These are phyloP conservation scores for Molossus molossus DNA, from an alignment of 2,797 vertebrate species.

Conservation along the genomic window DNA sequence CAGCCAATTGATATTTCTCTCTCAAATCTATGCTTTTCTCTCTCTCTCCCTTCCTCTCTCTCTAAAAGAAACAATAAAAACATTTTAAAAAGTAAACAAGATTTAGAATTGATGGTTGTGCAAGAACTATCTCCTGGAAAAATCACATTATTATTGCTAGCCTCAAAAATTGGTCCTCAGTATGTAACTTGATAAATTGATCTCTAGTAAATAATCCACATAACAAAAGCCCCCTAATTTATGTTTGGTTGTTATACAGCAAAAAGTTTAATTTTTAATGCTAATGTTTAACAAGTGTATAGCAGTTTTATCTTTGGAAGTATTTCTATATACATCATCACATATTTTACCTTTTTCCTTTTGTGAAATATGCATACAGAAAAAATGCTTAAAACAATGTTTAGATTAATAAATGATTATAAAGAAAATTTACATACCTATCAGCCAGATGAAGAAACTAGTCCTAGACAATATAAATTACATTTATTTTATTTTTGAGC, in stretches of 20 bases:
- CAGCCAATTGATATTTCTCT: too few relatives aligned
- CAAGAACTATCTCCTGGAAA: conserved; percentile 53
- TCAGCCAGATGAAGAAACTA: background rate
- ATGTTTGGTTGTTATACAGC: conserved; percentile 10
- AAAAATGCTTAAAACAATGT: background rate
- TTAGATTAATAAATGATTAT: conserved; percentile 1
- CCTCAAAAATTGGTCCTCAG: background rate
- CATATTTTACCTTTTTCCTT: background rate
- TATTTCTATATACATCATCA: background rate
- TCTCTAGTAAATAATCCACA: background rate
- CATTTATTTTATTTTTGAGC: background rate
- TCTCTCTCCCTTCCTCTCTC: too few relatives aligned
- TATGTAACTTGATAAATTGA: background rate
- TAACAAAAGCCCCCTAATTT: background rate
- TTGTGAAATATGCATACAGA: background rate
- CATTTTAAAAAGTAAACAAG: background rate
- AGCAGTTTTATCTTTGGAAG: conserved; percentile 39
- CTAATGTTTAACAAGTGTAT: background rate
- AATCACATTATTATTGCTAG: conserved; percentile 7
- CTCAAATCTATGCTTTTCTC: too few relatives aligned
- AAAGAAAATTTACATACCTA: background rate
- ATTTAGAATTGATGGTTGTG: conserved; percentile 11
- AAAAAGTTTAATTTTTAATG: conserved; percentile 46
- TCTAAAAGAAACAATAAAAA: too few relatives aligned
- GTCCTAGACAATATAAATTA: conserved; percentile 6